Evolutionary conservation across 2,113 vertebrate genomes (phyloP).

Genomic region (Ameiurus melas): DNA sequence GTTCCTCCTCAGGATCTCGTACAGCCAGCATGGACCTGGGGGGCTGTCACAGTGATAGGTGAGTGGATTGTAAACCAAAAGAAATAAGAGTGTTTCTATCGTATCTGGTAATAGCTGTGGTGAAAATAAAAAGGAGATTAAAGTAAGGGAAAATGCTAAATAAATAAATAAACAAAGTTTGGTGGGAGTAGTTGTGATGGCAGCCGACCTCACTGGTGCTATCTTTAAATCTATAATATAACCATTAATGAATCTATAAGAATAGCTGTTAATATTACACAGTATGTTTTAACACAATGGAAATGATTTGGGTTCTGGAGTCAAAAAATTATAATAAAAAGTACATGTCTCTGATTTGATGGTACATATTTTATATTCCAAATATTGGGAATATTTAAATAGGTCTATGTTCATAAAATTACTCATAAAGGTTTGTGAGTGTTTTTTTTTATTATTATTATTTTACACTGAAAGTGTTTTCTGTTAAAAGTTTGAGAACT

Average conservation of each 20-base stretch:
- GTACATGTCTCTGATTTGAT: neutral
- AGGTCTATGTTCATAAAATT: neutral
- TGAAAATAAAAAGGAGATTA: too few relatives aligned
- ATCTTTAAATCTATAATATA: too few relatives aligned
- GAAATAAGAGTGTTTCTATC: too few relatives aligned
- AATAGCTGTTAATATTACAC: neutral
- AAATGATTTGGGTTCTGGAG: neutral
- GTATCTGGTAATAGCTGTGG: too few relatives aligned
- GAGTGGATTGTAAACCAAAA: too few relatives aligned
- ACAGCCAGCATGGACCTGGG: too few relatives aligned
- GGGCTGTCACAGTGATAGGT: too few relatives aligned
- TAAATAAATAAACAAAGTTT: too few relatives aligned
- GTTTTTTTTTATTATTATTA: neutral
- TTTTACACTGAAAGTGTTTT: neutral
- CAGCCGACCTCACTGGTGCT: too few relatives aligned
- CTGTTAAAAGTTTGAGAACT: neutral
- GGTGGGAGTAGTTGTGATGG: too few relatives aligned
- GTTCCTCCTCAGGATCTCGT: too few relatives aligned
- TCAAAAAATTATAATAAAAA: neutral
- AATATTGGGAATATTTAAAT: neutral
- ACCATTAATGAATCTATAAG: neutral
- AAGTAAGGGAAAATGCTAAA: too few relatives aligned
- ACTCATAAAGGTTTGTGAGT: neutral
- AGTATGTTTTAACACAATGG: neutral
- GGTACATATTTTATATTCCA: neutral